Conservation (phyloP, 30 jellyfish, hydroid and myxozoan genomes). For the Turritopsis dohrnii region DNA sequence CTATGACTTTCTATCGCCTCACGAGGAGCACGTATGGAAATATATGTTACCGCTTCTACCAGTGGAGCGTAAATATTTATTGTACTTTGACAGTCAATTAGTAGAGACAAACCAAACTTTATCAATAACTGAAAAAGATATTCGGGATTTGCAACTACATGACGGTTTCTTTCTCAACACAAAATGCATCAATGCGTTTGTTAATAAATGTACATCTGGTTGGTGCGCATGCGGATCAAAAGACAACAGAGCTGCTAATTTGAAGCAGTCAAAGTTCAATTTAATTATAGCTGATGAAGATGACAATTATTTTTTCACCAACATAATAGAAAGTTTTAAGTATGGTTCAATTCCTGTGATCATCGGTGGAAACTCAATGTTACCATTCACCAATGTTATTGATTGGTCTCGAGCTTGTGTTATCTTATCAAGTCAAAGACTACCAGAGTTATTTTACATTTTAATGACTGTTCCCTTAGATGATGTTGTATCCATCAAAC, state of each 20-base stretch:
- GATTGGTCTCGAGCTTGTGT: conserved; percentile 46
- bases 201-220: conserved; percentile 1
- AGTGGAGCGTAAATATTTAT: conserved; percentile 28
- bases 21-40: too few species aligned
- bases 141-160: conserved; percentile 30
- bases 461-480: conserved; percentile 42
- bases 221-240: conserved; percentile 17
- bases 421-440: conserved; percentile 48
- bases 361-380: conserved; percentile 28
- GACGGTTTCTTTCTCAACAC: conserved; percentile 27
- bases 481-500: conserved; percentile 43
- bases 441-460: conserved; percentile 60
- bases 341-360: conserved; percentile 74
- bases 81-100: conserved; percentile 6
- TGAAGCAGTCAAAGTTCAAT: conserved; percentile 40
- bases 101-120: not conserved
- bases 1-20: not conserved
- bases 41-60: conserved; percentile 48
- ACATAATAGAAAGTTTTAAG: conserved; percentile 32
- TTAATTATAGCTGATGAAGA: conserved; percentile 17
- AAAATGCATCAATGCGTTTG: not conserved
- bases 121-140: conserved; percentile 18
- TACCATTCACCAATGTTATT: conserved; percentile 56
- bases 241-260: not conserved
- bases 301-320: conserved; percentile 9